Base-by-base conservation (phyloP, 1,140 invertebrate genomes). In the Drosophila albomicans region DNA sequence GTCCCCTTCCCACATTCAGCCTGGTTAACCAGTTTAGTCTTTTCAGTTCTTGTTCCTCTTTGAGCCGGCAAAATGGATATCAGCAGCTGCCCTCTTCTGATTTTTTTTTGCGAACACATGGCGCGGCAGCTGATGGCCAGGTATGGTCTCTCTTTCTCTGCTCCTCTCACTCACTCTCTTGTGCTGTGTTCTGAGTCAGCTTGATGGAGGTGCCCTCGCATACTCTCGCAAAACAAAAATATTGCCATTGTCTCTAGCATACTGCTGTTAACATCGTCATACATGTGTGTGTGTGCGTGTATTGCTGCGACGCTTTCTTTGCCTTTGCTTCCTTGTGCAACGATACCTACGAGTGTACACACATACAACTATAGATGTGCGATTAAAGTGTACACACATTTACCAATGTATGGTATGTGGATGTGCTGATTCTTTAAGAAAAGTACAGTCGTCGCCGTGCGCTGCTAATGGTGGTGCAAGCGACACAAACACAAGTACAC, bases 381-480 rank as follows among this genome's bases (percentile, higher is more conserved):
- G 41, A 43, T 61, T 61, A 61, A 61, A 54, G 57, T 32, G 57
- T 66, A 69, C 61, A 57, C 52, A 69, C 56, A 62, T 48, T 15
- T 52, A 43, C 49, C 15, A 59, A 8, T 59, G 25, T 46, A 57
- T 58, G 20, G 20, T 25, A 28, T 71, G 13, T 58, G 25, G 54
- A 52, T 67, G 13, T 52, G 41, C 16, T 64, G 51, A 46, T 71
- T 74, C 75, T 72, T 70, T 64, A 38, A 63, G 57, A 65, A 76
- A 84, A 78, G 81, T 84, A 84, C 81, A 84, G 81, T 84, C 81
- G 81, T 79, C 81, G 75, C 70, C 51, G 45, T 63, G 49, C 58
- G 64, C 75, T 62, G 73, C 78, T 84, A 84, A 84, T 84, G 81
- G 81, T 84, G 81, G 81, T 75, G 81, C 64, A 66, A 82, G 68